phyloP scores from a whole-genome alignment of 1,140 invertebrate genomes.

The Ceratina australensis region DNA sequence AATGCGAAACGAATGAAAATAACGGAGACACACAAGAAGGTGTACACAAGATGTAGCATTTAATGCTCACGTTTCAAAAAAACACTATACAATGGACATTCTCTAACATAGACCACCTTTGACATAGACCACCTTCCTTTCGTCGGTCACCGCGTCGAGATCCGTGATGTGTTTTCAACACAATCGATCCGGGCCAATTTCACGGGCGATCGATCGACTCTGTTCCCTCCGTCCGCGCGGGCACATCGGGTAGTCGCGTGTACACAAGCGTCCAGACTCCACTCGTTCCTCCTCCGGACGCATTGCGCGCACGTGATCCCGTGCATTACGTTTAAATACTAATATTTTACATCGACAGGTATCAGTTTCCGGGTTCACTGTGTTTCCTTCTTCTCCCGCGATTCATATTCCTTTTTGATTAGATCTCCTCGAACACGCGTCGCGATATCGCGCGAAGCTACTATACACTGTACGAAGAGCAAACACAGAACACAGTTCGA shows the following conservation, averaged over 20 bases:
- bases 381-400: background rate
- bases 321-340: conserved; percentile 60
- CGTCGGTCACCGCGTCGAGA: conserved; percentile 68
- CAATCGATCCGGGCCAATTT: conserved; percentile 67
- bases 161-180: conserved; percentile 71
- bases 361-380: conserved; percentile 43
- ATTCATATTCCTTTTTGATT: background rate
- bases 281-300: conserved; percentile 52
- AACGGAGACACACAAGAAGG: conserved; percentile 62
- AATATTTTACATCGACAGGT: conserved; percentile 73
- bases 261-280: conserved; percentile 32
- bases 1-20: conserved; percentile 29
- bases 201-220: conserved; percentile 66
- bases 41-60: conserved; percentile 84
- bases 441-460: conserved; percentile 53
- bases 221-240: conserved; percentile 49
- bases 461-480: conserved; percentile 61
- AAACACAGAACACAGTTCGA: conserved; percentile 67
- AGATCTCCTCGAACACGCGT: conserved; percentile 7
- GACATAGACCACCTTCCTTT: conserved; percentile 71
- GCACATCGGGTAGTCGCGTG: conserved; percentile 2
- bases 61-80: conserved; percentile 84
- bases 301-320: conserved; percentile 71
- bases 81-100: conserved; percentile 83
- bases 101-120: conserved; percentile 79